Conservation (phyloP, 2,113 vertebrate species). For the Dolichotis patagonum region DNA sequence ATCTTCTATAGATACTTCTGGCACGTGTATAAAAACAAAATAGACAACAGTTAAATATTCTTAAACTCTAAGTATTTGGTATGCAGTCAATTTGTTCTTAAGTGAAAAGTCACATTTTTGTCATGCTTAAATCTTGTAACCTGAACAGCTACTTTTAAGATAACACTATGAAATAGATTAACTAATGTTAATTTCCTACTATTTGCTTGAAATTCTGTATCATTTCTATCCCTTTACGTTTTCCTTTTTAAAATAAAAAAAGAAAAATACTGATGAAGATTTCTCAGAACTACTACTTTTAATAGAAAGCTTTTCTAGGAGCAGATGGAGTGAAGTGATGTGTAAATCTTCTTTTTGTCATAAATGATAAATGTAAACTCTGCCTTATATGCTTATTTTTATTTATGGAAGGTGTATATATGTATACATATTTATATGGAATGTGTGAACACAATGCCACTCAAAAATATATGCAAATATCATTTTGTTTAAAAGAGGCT, state of each 20-base stretch:
- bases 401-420: background rate
- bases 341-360: background rate
- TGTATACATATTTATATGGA: slow-evolving; percentile 13
- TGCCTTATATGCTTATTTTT: background rate
- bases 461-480: background rate
- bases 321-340: background rate
- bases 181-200: too few species aligned
- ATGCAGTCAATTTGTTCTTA: background rate
- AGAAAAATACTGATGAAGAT: background rate
- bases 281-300: background rate
- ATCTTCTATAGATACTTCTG: slow-evolving; percentile 3
- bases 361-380: slow-evolving; percentile 1
- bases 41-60: slow-evolving; percentile 12
- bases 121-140: too few species aligned
- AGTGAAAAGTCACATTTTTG: background rate
- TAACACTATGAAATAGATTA: too few species aligned
- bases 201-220: too few species aligned
- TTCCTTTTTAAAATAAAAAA: too few species aligned
- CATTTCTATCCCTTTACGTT: too few species aligned
- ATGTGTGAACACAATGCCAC: background rate
- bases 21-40: background rate
- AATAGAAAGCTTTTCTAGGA: background rate
- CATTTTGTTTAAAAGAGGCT: background rate
- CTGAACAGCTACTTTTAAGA: too few species aligned
- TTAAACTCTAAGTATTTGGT: slow-evolving; percentile 32